Evolutionary conservation across 1,140 invertebrate genomes (phyloP).

Genomic region (Drosophila kikkawai): DNA sequence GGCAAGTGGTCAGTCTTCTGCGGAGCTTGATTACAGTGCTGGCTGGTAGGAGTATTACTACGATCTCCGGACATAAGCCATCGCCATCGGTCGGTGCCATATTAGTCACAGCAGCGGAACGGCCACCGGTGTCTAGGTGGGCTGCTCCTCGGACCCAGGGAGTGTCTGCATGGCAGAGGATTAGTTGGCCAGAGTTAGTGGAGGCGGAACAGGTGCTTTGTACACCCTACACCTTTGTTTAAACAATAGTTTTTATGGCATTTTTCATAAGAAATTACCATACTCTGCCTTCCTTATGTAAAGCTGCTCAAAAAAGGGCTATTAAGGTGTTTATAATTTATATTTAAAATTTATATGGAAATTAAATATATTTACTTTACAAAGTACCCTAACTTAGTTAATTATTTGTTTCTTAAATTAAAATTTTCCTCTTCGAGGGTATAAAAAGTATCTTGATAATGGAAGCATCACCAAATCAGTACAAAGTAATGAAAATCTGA

Average conservation of each 20-base stretch:
- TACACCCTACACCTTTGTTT: constrained; percentile 1
- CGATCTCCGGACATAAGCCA: constrained; percentile 12
- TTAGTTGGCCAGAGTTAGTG: constrained; percentile 1
- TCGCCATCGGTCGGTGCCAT: constrained; percentile 44
- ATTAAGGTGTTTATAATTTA: background rate
- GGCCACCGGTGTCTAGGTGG: constrained; percentile 40
- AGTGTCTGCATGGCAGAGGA: constrained; percentile 9
- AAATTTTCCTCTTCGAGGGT: background rate
- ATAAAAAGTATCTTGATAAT: constrained; percentile 1
- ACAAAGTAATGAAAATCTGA: constrained; percentile 14
- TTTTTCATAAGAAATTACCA: background rate
- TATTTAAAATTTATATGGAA: background rate
- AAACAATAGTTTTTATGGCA: background rate
- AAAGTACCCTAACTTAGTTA: background rate
- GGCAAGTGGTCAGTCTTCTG: constrained; percentile 49
- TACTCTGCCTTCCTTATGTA: too few relatives aligned
- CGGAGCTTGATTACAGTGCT: constrained; percentile 64
- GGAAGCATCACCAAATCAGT: background rate
- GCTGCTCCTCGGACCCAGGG: constrained; percentile 2
- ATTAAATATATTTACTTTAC: too few relatives aligned
- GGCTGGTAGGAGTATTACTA: constrained; percentile 17
- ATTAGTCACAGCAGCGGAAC: constrained; percentile 53
- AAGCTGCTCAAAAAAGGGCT: background rate
- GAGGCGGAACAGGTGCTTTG: too few relatives aligned
- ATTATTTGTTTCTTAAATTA: background rate